Evolutionary conservation across 2,888 invertebrate genomes (phyloP).

Genomic region (Caenorhabditis sp.): DNA sequence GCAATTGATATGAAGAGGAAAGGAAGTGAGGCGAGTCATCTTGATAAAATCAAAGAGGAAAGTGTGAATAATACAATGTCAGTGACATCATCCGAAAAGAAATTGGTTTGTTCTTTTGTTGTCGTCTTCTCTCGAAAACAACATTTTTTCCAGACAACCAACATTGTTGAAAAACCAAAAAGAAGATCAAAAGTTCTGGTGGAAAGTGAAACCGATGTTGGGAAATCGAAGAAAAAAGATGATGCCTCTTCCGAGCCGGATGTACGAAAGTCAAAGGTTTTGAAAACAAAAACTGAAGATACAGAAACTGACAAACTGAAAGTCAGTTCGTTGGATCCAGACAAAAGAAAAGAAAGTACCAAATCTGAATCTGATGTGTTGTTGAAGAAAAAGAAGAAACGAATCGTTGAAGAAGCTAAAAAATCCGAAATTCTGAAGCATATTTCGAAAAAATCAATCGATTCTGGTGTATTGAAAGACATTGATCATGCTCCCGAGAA

Average conservation of each 20-base stretch:
- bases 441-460: neutral
- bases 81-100: conserved; percentile 3
- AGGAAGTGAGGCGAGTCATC: conserved; percentile 12
- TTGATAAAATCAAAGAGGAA: conserved; percentile 20
- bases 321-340: conserved; percentile 14
- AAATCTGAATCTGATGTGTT: conserved; percentile 4
- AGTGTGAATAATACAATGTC: neutral
- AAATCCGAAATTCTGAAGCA: conserved; percentile 14
- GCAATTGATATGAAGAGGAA: conserved; percentile 22
- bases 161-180: conserved; percentile 8
- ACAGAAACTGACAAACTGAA: conserved; percentile 15
- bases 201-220: neutral
- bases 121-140: neutral
- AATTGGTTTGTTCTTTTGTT: neutral
- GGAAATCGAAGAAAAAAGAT: neutral
- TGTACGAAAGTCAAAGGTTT: neutral
- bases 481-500: neutral
- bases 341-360: conserved; percentile 5
- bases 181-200: conserved; percentile 22
- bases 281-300: neutral
- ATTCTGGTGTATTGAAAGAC: neutral
- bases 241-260: conserved; percentile 4
- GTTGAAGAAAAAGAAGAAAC: conserved; percentile 25
- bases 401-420: conserved; percentile 17
- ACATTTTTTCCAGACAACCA: conserved; percentile 9